Evolutionary conservation across 2,888 invertebrate species (phyloP).

Genomic region (Sinopyrophorus schimmeli): DNA sequence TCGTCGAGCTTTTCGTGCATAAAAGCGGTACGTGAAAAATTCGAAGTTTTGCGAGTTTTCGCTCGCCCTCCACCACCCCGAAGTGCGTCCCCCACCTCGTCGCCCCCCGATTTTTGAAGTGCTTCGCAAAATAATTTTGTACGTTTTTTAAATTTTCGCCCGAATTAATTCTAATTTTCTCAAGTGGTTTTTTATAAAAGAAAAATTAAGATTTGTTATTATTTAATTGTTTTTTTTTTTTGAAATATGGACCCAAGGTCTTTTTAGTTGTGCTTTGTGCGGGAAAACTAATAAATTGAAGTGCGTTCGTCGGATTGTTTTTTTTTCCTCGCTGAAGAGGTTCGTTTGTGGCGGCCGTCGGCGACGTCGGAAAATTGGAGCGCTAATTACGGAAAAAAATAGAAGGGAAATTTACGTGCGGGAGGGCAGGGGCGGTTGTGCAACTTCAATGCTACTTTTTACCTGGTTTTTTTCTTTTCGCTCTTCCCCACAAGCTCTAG

Average conservation of each 20-base stretch:
- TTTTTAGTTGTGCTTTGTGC: background rate
- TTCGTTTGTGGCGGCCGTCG: constrained; percentile 14
- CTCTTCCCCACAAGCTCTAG: background rate
- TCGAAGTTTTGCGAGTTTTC: too few species aligned
- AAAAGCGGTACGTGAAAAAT: constrained; percentile 25
- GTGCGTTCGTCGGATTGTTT: constrained; percentile 15
- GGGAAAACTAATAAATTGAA: constrained; percentile 12
- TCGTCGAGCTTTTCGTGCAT: constrained; percentile 17
- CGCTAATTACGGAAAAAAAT: constrained; percentile 15
- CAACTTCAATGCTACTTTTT: background rate
- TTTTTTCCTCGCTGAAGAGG: constrained; percentile 8
- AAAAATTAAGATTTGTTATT: too few species aligned
- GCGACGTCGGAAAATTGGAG: constrained; percentile 15
- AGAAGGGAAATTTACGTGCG: constrained; percentile 13
- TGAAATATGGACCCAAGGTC: too few species aligned
- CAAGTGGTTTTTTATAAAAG: too few species aligned
- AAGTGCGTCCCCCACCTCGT: too few species aligned
- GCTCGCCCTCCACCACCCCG: too few species aligned
- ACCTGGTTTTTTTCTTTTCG: background rate
- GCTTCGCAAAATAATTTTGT: too few species aligned
- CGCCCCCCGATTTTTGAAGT: too few species aligned
- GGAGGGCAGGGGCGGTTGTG: constrained; percentile 10
- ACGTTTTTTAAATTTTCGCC: too few species aligned
- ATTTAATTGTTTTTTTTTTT: too few species aligned
- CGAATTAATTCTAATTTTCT: too few species aligned